Base-by-base conservation (phyloP, 2,113 vertebrate species). In the Ptychochromis oligacanthus region DNA sequence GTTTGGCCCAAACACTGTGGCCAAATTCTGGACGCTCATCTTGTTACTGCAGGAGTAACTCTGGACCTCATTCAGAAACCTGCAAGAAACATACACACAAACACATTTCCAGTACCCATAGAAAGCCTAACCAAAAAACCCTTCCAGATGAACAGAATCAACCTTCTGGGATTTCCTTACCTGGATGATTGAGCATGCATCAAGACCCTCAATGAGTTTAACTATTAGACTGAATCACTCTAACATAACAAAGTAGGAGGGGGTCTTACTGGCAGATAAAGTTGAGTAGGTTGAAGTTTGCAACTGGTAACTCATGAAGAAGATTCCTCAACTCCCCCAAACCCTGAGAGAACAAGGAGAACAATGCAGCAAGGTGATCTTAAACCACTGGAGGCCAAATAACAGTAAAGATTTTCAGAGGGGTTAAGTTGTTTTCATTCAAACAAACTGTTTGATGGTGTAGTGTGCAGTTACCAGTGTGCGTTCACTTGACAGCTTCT, bases 1-100 rank as follows among this genome's bases (percentile, higher is more conserved):
- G 85, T 96, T 96, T 49, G 96, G 96, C 13, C 95, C 96, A 20
- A 96, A 96, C 56, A 96, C 96, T 1, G 95, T 96, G 4, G 96
- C 96, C 78, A 96, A 80, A 84, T 96, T 96, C 83, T 96, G 95
- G 56, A 93, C 89, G 11, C 92, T 95, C 96, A 96, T 96, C 87
- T 94, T 96, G 87, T 96, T 96, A 58, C 90, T 93, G 81, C 87
- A 89, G 83, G 95, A 95, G 86, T 88, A 92, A 76, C 93, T 94
- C 84, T 96, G 96, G 61, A 96, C 96, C 67, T 96, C 95, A 58
- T 93, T 93, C 43, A 96, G 83, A 85, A 96, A 96, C 81, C 96
- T 96, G 59, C 10, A 36, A n/a, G n/a, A n/a, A 46, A 57, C 34
- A 81, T 18, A 85, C 43, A 75, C 20, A 79, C 64, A 72, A 31